These are phyloP conservation scores for Neodiprion virginianus DNA, from an alignment of 1,140 invertebrate genomes.

Conservation along the genomic window DNA sequence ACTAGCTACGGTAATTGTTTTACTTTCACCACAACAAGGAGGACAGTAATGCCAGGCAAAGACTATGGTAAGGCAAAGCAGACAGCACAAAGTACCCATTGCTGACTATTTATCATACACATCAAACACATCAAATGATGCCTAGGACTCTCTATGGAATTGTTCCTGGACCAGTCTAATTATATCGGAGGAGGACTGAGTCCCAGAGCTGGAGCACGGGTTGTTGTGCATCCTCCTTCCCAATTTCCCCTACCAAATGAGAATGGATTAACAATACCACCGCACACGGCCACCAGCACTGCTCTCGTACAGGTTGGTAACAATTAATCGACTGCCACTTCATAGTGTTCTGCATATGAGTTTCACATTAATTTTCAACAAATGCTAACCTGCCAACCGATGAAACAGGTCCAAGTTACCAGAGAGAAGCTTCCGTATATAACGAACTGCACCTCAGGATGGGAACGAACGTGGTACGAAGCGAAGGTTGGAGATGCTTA, in stretches of 20 bases:
- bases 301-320: constrained; percentile 19
- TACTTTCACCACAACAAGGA: constrained; percentile 23
- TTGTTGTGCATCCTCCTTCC: constrained; percentile 19
- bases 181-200: constrained; percentile 22
- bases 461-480: constrained; percentile 23
- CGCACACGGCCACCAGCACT: constrained; percentile 21
- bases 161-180: constrained; percentile 24
- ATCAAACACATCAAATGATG: constrained; percentile 8
- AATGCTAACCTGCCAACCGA: too few species aligned
- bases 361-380: too few species aligned
- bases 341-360: too few species aligned
- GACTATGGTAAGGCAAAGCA: constrained; percentile 23
- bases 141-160: constrained; percentile 25
- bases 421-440: constrained; percentile 18
- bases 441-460: constrained; percentile 21
- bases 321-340: too few species aligned
- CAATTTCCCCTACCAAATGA: constrained; percentile 20
- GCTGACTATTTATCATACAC: neutral
- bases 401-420: constrained; percentile 16
- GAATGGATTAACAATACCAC: constrained; percentile 23
- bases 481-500: constrained; percentile 12
- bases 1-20: constrained; percentile 26
- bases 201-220: constrained; percentile 24
- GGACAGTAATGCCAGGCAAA: constrained; percentile 26
- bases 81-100: neutral